phyloP scores from a whole-genome alignment of 1,140 invertebrate genomes.

The Drosophila chauvacae region DNA sequence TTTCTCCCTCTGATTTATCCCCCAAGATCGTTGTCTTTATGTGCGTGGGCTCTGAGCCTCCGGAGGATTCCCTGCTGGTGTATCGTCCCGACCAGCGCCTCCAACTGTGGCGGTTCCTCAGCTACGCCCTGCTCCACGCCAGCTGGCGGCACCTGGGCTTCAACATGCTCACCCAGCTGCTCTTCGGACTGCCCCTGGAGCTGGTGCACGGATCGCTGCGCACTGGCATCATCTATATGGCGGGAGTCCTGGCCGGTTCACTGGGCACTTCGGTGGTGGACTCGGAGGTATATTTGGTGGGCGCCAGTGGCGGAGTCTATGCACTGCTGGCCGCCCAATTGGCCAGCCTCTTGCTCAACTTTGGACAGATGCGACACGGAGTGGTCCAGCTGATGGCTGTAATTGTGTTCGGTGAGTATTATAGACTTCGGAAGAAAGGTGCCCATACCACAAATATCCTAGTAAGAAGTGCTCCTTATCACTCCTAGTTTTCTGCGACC shows the following conservation, averaged over 20 bases:
- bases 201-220: conserved; percentile 96
- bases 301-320: conserved; percentile 97
- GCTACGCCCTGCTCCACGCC: conserved; percentile 97
- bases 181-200: conserved; percentile 96
- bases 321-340: conserved; percentile 96
- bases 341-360: conserved; percentile 96
- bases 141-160: conserved; percentile 98
- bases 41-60: conserved; percentile 91
- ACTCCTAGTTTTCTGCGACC: conserved; percentile 93
- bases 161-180: conserved; percentile 95
- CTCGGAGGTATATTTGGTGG: conserved; percentile 96
- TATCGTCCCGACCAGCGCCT: conserved; percentile 95
- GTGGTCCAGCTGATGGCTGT: conserved; percentile 94
- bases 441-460: conserved; percentile 9
- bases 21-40: conserved; percentile 95
- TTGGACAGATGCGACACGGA: conserved; percentile 97
- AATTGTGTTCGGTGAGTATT: conserved; percentile 93
- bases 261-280: conserved; percentile 96
- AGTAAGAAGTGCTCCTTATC: not conserved
- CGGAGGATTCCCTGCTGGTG: conserved; percentile 95
- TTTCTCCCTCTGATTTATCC: not conserved
- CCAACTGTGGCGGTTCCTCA: conserved; percentile 96
- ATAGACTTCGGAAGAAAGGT: too few relatives aligned
- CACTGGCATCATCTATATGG: conserved; percentile 95
- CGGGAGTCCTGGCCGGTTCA: conserved; percentile 96